Percentiles rank a stretch among this genome's conserved stretches.
Conservation (phyloP, 2,797 vertebrate species). For the Rhynchotus rufescens region DNA sequence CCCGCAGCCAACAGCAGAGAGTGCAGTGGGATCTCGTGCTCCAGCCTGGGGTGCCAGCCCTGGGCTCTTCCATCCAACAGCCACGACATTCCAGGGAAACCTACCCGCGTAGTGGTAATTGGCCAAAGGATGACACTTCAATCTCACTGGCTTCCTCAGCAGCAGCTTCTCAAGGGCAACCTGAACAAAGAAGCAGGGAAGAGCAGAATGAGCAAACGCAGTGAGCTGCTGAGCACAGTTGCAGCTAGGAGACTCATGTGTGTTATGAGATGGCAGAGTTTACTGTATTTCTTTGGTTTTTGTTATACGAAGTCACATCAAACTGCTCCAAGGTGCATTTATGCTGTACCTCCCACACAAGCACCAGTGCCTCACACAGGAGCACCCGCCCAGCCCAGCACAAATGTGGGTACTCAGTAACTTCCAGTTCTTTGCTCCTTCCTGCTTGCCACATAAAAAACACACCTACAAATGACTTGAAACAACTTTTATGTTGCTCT, state of each 20-base stretch:
- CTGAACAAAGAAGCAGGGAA: constrained; percentile 69
- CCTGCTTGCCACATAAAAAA: neutral
- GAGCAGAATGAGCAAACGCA: constrained; percentile 34
- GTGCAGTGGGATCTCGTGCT: neutral
- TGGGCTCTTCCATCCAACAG: neutral
- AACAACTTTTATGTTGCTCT: neutral
- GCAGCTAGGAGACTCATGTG: neutral
- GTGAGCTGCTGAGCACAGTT: neutral
- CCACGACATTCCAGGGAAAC: neutral
- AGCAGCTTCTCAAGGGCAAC: constrained; percentile 87
- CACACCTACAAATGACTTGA: neutral
- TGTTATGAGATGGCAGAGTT: neutral
- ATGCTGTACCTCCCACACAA: neutral
- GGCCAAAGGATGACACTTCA: constrained; percentile 82
- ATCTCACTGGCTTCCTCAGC: constrained; percentile 79
- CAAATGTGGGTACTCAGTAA: neutral
- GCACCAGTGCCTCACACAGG: neutral
- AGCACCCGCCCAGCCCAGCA: constrained; percentile 8
- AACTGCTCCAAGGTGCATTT: constrained; percentile 11
- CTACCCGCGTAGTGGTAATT: constrained; percentile 90
- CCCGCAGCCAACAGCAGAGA: constrained; percentile 33
- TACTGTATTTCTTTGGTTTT: neutral
- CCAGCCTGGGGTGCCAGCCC: neutral
- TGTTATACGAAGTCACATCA: neutral
- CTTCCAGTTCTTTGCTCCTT: neutral